A percentile compares a stretch with the other conserved stretches of the same genome.
These are phyloP conservation scores for Diadegma fenestrale DNA, from an alignment of 2,888 invertebrate genomes.

Conservation along the genomic window DNA sequence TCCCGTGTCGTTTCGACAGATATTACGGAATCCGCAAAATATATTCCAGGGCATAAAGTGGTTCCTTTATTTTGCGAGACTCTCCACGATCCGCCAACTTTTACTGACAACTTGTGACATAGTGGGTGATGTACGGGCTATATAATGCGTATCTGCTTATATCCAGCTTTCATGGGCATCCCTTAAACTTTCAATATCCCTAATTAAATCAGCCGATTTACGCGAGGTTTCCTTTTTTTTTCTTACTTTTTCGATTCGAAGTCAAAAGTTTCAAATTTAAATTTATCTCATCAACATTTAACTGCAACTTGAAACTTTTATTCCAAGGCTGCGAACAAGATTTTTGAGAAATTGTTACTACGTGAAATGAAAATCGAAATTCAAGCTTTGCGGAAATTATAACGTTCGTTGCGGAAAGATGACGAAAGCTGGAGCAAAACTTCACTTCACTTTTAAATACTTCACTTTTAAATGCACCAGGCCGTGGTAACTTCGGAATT, in stretches of 20 bases:
- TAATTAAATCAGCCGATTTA: constrained; percentile 9
- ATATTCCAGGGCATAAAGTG: constrained; percentile 58
- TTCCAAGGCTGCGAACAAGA: background rate
- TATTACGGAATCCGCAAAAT: constrained; percentile 67
- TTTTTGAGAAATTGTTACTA: constrained; percentile 1
- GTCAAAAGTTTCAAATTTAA: background rate
- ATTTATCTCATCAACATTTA: background rate
- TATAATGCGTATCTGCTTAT: constrained; percentile 10
- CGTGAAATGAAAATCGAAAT: background rate
- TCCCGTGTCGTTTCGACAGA: constrained; percentile 62
- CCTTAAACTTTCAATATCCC: background rate
- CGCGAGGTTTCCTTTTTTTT: background rate
- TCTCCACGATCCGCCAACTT: constrained; percentile 40
- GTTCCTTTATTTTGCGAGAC: constrained; percentile 54
- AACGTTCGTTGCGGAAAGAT: constrained; percentile 7
- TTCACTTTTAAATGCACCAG: background rate
- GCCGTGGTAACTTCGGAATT: background rate
- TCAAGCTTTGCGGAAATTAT: constrained; percentile 46
- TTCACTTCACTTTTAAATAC: too few species aligned
- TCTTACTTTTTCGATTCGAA: background rate
- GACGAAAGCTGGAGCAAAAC: background rate
- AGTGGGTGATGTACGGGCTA: constrained; percentile 40
- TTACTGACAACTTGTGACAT: constrained; percentile 61
- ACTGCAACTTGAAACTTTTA: background rate
- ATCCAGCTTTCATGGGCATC: background rate